Base-by-base conservation (phyloP, 2,113 vertebrate species). In the Odocoileus hemionus region DNA sequence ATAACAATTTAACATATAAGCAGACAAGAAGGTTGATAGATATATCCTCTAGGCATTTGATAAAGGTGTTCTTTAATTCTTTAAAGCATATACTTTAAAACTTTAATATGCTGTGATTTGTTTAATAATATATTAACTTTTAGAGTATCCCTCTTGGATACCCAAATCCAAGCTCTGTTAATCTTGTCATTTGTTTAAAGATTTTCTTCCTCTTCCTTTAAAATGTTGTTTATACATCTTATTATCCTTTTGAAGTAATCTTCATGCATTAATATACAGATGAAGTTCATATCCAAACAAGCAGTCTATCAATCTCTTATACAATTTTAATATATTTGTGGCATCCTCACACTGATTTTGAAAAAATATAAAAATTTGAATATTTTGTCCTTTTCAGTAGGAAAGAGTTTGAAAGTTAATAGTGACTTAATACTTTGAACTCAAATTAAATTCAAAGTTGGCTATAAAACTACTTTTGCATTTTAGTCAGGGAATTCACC, bases 1-100 rank as follows among this genome's bases (percentile, higher is more conserved):
- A 26, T 64, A 79, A 79, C 57, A 70, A 50, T n/a, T 28, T 25
- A 64, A 43, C 14, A 58, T 57, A 33, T 52, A 36, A 78, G 39
- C 58, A 83, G 26, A 57, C 8, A 85, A 26, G 39, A 67, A 76
- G 6, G 4, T 23, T 57, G 47, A 39, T 33, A 80, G 17, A 67
- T 28, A 58, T 91, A 96, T 97, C 87, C 58, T 94, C 15, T 95
- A 74, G 74, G 70, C 52, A 96, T 78, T 93, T 76, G 52, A 92
- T 95, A 79, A 97, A 97, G 91, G 96, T 95, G 64, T 97, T 97
- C 43, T 98, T 98, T 98, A 98, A 97, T 98, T 89, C 95, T 96
- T n/a, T 95, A 91, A 97, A 97, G 94, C 0, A 96, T 76, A 98
- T 23, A 83, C 19, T 87, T 97, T 39, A 87, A 93, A 91, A 87